These are phyloP conservation scores for Strigamia crassipes DNA, from an alignment of 2,888 invertebrate species.

Conservation along the genomic window DNA sequence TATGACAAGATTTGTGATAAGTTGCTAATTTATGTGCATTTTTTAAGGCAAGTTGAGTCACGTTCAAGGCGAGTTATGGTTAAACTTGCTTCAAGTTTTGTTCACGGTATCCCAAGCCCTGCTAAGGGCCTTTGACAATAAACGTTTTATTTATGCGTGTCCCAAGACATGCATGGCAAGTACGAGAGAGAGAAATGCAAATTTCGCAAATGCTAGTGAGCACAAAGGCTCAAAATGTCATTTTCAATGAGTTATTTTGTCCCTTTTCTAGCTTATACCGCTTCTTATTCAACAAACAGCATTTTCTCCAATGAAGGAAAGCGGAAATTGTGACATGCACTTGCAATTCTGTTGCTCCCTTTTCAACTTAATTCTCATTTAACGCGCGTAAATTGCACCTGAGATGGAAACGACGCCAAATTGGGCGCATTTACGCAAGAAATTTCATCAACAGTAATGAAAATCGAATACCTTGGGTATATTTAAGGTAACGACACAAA, in stretches of 20 bases:
- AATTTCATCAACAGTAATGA: too few relatives aligned
- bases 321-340: neutral
- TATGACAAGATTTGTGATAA: neutral
- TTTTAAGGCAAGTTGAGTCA: neutral
- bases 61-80: too few relatives aligned
- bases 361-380: neutral
- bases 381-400: neutral
- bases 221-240: slow-evolving; percentile 16
- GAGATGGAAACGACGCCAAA: neutral
- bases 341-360: neutral
- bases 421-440: neutral
- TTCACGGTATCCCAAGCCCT: too few relatives aligned
- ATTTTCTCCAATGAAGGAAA: slow-evolving; percentile 4
- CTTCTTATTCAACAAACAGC: neutral
- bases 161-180: too few relatives aligned
- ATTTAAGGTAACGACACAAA: too few relatives aligned
- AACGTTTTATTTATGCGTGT: too few relatives aligned
- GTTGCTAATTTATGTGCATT: neutral
- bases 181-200: neutral
- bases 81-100: too few relatives aligned
- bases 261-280: neutral
- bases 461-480: too few relatives aligned
- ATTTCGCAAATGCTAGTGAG: neutral
- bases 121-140: too few relatives aligned
- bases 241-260: neutral